Percentiles rank a stretch among this genome's conserved stretches.
phyloP scores from a whole-genome alignment of 2,113 vertebrate genomes.

The Cervus canadensis region DNA sequence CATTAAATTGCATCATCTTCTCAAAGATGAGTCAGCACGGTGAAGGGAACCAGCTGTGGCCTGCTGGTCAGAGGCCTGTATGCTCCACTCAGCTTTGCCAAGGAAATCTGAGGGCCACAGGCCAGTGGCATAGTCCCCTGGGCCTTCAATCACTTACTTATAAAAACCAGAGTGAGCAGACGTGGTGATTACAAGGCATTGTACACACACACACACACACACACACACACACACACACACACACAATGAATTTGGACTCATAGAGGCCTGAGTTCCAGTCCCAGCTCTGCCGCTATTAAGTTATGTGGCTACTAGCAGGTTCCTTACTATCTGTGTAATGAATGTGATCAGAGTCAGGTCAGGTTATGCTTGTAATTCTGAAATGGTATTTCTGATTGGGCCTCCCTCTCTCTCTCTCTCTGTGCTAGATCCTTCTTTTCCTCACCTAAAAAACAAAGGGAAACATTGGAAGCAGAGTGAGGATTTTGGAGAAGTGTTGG shows the following conservation, averaged over 20 bases:
- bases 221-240: neutral
- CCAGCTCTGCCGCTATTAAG: neutral
- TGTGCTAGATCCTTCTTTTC: neutral
- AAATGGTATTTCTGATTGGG: neutral
- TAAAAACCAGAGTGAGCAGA: neutral
- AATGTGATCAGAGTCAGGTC: neutral
- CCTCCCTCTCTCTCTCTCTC: neutral
- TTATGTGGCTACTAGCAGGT: neutral
- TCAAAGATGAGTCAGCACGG: neutral
- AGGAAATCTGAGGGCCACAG: neutral
- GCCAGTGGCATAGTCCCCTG: neutral
- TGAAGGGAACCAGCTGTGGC: neutral
- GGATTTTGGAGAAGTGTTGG: neutral
- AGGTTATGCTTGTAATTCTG: neutral
- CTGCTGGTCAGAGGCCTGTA: accelerated
- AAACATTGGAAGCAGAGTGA: neutral
- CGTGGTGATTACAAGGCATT: neutral
- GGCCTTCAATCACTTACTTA: neutral
- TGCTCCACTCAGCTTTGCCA: neutral
- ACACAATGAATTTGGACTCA: neutral
- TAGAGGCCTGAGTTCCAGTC: neutral
- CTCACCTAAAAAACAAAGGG: neutral
- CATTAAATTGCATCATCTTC: neutral
- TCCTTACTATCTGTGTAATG: neutral
- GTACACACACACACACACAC: too few species aligned